Conservation (phyloP, 2,113 vertebrate species). For the Elachura formosa region DNA sequence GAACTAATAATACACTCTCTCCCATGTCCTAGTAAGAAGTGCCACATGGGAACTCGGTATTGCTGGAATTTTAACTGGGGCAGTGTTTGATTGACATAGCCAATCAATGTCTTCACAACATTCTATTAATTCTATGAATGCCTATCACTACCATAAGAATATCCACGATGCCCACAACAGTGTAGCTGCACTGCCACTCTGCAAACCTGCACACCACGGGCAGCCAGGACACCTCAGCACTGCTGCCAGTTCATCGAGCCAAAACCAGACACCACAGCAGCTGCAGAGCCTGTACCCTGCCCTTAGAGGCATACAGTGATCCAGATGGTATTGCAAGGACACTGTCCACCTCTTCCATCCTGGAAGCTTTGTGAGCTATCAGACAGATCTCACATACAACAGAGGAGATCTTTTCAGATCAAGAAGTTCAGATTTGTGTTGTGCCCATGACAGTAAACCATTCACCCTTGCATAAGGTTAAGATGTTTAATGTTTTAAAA, state of each 20-base stretch:
- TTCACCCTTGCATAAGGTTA: rapidly evolving
- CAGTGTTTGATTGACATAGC: background rate
- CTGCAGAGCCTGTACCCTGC: background rate
- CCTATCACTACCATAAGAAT: rapidly evolving
- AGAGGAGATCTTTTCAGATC: background rate
- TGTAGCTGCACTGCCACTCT: background rate
- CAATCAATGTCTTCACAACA: background rate
- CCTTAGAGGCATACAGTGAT: rapidly evolving
- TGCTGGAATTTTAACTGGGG: background rate
- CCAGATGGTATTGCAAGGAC: background rate
- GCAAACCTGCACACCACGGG: rapidly evolving
- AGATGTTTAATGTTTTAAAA: background rate
- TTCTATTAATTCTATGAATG: background rate
- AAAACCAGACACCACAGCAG: rapidly evolving
- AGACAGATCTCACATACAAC: background rate
- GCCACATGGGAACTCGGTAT: rapidly evolving
- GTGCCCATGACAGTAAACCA: background rate
- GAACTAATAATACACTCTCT: background rate
- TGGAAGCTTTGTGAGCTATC: rapidly evolving
- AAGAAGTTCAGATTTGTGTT: background rate
- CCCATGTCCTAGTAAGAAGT: background rate
- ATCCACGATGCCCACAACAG: rapidly evolving
- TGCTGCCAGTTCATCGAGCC: background rate
- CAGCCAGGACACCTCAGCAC: background rate
- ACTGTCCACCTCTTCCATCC: rapidly evolving